phyloP scores from a whole-genome alignment of 2,888 invertebrate genomes.

The Tolmerus cingulatus region DNA sequence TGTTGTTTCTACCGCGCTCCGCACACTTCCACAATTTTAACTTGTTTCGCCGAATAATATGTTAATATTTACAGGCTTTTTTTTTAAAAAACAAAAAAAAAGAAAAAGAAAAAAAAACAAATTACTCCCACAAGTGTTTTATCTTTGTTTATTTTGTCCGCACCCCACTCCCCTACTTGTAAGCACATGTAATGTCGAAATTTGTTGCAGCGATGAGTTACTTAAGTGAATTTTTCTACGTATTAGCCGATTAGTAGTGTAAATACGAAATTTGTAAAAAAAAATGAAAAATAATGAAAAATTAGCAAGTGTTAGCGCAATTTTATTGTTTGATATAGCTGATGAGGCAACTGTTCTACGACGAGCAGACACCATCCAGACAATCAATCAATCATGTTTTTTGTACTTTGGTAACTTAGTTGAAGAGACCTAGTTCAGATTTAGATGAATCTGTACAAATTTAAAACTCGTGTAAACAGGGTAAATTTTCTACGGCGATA shows the following conservation, averaged over 20 bases:
- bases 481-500: not conserved
- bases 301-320: conserved; percentile 22
- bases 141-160: not conserved
- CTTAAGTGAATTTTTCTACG: conserved; percentile 26
- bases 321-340: conserved; percentile 16
- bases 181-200: conserved; percentile 33
- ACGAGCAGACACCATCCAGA: not conserved
- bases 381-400: not conserved
- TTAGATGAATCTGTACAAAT: conserved; percentile 19
- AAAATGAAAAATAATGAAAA: not conserved
- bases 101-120: not conserved
- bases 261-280: conserved; percentile 21
- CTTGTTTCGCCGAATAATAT: not conserved
- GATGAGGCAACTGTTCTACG: conserved; percentile 22
- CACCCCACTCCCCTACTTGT: not conserved
- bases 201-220: not conserved
- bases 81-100: not conserved
- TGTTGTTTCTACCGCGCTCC: conserved; percentile 10
- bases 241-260: conserved; percentile 29
- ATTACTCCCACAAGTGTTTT: not conserved
- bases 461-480: not conserved
- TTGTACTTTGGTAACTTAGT: not conserved
- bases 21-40: conserved; percentile 5
- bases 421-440: not conserved
- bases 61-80: conserved; percentile 8